Evolutionary conservation across 2,113 vertebrate species (phyloP).

Genomic region (Pachyramphus minor): DNA sequence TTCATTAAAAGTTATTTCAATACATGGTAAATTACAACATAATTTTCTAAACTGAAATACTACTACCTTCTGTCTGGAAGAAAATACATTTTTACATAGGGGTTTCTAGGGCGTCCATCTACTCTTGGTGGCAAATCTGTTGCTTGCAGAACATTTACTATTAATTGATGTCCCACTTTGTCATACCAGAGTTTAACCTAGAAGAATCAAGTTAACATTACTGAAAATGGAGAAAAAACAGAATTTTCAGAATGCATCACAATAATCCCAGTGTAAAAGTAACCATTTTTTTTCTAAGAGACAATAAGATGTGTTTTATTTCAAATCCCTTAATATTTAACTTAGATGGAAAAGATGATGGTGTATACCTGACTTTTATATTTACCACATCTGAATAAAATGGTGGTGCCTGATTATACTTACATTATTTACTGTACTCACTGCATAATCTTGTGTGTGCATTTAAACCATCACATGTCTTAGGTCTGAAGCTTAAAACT

Average conservation of each 20-base stretch:
- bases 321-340: neutral
- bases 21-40: neutral
- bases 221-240: neutral
- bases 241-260: neutral
- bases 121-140: constrained; percentile 88
- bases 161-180: constrained; percentile 96
- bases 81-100: constrained; percentile 99
- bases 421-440: neutral
- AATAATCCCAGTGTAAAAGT: neutral
- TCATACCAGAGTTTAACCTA: constrained; percentile 98
- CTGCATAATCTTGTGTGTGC: neutral
- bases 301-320: neutral
- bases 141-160: constrained; percentile 97
- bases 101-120: constrained; percentile 92
- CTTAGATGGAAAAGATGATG: neutral
- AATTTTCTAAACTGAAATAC: neutral
- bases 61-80: constrained; percentile 90
- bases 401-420: neutral
- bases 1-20: neutral
- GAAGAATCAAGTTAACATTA: neutral
- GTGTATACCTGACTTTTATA: neutral
- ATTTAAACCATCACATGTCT: neutral
- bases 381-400: neutral
- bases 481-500: neutral
- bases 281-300: neutral